A percentile compares a stretch with the other conserved stretches of the same genome.
These are phyloP conservation scores for Limosa lapponica DNA, from an alignment of 2,797 vertebrate species.

Conservation along the genomic window DNA sequence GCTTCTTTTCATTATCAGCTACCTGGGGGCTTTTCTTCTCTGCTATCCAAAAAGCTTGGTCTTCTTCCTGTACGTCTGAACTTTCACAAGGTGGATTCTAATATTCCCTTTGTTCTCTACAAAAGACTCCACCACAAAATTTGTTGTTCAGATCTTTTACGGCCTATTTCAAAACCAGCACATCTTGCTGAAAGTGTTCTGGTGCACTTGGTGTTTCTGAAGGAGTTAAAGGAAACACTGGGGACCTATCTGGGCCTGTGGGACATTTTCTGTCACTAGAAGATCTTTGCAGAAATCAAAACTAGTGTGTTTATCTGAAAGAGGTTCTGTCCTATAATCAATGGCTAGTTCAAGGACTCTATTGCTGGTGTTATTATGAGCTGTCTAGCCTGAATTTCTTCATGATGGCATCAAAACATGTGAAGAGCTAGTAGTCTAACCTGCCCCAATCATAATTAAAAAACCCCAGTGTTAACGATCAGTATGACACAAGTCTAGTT, in stretches of 20 bases:
- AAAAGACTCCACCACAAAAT: neutral
- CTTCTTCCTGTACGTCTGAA: neutral
- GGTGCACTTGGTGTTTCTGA: neutral
- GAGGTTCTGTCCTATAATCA: neutral
- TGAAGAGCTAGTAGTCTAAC: neutral
- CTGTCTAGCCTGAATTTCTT: neutral
- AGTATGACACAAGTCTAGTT: neutral
- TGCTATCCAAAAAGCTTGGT: neutral
- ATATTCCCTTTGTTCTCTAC: neutral
- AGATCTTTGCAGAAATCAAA: neutral
- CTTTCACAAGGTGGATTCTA: neutral
- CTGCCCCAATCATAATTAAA: neutral
- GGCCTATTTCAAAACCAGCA: neutral
- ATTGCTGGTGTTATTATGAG: neutral
- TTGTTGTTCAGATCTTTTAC: neutral
- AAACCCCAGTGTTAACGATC: accelerated
- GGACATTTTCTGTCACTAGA: neutral
- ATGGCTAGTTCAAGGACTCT: neutral
- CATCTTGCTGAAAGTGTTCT: neutral
- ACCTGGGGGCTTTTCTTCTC: neutral
- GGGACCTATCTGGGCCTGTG: neutral
- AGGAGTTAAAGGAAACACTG: neutral
- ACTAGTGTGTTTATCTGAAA: neutral
- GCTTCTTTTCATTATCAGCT: neutral
- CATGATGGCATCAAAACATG: neutral